Base-by-base conservation (phyloP, 2,113 vertebrate genomes). In the Pollimyrus isidori region DNA sequence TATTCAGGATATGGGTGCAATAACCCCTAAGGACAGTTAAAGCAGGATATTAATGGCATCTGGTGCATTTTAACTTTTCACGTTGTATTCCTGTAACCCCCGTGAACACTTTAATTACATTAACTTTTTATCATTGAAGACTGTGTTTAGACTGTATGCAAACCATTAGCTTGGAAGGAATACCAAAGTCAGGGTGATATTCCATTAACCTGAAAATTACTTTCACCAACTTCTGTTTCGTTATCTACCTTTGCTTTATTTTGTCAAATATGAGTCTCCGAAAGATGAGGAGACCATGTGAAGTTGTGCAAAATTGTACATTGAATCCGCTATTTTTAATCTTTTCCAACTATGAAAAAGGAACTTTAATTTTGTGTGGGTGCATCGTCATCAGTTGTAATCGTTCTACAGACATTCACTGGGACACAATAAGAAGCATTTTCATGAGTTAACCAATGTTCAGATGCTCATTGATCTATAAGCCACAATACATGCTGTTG, bases 1-100 rank as follows among this genome's bases (percentile, higher is more conserved):
- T 65, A 69, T 93, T 89, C 90, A 88, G 49, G 92, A 92, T 91
- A 91, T 90, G 84, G 53, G 62, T 58, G 76, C 85, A 56, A 30
- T 53, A 90, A 69, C 2, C 87, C 88, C 89, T 92, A 86, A 91
- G 89, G 90, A 87, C 39, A 13, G 19, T 87, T 84, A 89, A 50
- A 90, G 52, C 9, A 52, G 80, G 23, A 50, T 87, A 50, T 49
- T n/a, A 82, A 73, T 45, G 3, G 6, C 82, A 45, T 82, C 76
- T 35, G 46, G 49, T 50, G 13, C 13, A 50, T 87, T 87, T 30
- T 56, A 87, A 35, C 26, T 39, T 15, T 56, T 39, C 5, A 7
- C 35, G 84, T 86, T 86, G 39, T 39, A 84, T 84, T 53, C 50
- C 85, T 17, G 30, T 35, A 56, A 56, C 21, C 49, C 7, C 83